These are phyloP conservation scores for Steatornis caripensis DNA, from an alignment of 2,113 vertebrate species.

Conservation along the genomic window DNA sequence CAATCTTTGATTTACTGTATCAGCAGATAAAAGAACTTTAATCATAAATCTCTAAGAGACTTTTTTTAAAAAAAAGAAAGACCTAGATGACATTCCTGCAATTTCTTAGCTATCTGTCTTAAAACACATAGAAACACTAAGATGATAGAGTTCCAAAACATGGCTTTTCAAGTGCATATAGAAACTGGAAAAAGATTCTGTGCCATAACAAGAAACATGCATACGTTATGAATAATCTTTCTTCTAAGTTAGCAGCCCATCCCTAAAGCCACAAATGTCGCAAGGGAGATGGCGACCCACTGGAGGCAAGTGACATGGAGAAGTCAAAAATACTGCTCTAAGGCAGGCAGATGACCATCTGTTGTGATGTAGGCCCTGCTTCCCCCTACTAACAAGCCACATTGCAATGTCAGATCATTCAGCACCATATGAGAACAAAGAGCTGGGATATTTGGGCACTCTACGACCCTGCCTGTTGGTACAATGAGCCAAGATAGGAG, in stretches of 20 bases:
- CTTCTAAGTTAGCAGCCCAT: not conserved
- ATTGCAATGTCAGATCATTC: too few relatives aligned
- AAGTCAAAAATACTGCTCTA: too few relatives aligned
- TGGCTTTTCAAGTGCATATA: not conserved
- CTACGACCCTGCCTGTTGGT: too few relatives aligned
- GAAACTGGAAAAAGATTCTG: not conserved
- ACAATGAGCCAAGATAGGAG: too few relatives aligned
- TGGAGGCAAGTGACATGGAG: too few relatives aligned
- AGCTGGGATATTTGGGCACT: too few relatives aligned
- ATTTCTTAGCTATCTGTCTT: not conserved
- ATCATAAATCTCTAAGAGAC: not conserved
- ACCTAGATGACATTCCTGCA: not conserved
- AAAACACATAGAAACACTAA: not conserved
- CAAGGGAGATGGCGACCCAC: too few relatives aligned
- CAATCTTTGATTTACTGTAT: slow-evolving; percentile 3
- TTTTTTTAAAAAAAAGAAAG: not conserved
- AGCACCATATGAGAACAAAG: too few relatives aligned
- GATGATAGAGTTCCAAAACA: not conserved
- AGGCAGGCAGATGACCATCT: too few relatives aligned
- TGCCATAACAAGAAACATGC: not conserved
- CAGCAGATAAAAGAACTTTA: slow-evolving; percentile 14
- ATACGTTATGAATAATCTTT: not conserved
- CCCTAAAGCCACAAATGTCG: too few relatives aligned
- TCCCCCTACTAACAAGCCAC: too few relatives aligned
- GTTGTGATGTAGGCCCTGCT: too few relatives aligned